Evolutionary conservation across 1,140 invertebrate genomes (phyloP), one percentile per base, ranked within the genome.

Genomic region (Heterodera schachtii): DNA sequence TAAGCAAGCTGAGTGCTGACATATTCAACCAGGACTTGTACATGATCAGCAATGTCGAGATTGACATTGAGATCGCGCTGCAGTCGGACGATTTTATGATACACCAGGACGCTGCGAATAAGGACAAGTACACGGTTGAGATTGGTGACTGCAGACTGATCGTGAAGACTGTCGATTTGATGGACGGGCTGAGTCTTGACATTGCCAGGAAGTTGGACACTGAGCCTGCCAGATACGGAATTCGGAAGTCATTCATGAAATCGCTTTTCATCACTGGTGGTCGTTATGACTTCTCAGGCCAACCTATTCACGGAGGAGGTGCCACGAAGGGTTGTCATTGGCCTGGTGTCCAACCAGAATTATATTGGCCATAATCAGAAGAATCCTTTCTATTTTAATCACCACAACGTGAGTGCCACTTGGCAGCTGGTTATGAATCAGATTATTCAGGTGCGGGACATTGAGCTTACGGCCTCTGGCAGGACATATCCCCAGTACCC

Each of bases 241-340:
- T 31, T 31, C 31, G 31, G 31, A 31, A 31, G 31, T 31, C 31
- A 31, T 31, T 31, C 31, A 31, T 31, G 31, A 31, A 31, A 31
- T 31, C 31, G 31, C 31, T 31, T 31, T 31, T 31, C 31, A 31
- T 31, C 31, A 31, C 31, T 31, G 31, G 31, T 31, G 31, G 31
- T 31, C 31, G 31, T 31, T 31, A 31, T 31, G 31, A 31, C 31
- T 31, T 31, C 31, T 31, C 31, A n/a, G 31, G 31, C 31, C 31
- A 81, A 81, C n/a, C 4, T 81, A 44, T 81, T 83, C 46, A 83
- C 46, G 64, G 80, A 81, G 43, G 44, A 67, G 21, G 60, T 82
- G 9, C 81, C 81, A 16, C 16, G 81, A 11, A n/a, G 80, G 31
- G 60, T 82, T 31, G 31, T 31, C 31, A 31, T 31, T 31, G 31